Percentiles rank a stretch among this genome's conserved stretches.
Conservation (phyloP, 2,888 invertebrate species). For the Zhuqinia jingwanae region DNA sequence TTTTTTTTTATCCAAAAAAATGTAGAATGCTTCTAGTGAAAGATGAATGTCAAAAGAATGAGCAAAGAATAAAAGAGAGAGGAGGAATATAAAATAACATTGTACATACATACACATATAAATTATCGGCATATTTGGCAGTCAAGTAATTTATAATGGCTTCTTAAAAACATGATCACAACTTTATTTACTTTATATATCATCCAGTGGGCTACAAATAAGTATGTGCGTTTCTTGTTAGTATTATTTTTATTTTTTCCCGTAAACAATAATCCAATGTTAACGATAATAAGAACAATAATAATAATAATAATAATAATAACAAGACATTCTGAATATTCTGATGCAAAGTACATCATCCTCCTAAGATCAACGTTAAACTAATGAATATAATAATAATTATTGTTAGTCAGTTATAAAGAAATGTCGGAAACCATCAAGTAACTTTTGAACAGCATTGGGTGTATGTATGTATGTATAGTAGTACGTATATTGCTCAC, state of each 20-base stretch:
- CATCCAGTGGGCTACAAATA: background rate
- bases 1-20: no score
- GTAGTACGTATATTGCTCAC: background rate
- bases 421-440: constrained; percentile 20
- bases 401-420: constrained; percentile 42
- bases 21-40: no score
- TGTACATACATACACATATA: no score
- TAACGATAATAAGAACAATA: no score
- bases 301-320: constrained; percentile 12
- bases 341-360: constrained; percentile 39
- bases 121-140: no score
- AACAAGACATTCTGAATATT: no score
- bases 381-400: background rate
- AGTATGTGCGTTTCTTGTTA: no score
- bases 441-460: constrained; percentile 49
- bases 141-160: background rate
- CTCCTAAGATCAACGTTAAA: background rate
- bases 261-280: no score
- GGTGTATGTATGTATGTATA: constrained; percentile 21
- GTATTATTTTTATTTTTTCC: background rate
- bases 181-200: constrained; percentile 41
- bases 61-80: no score
- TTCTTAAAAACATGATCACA: constrained; percentile 52
- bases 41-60: no score
- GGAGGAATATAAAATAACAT: no score